Evolutionary conservation across 2,113 vertebrate species (phyloP).

Genomic region (Oxygymnocypris stewartii): DNA sequence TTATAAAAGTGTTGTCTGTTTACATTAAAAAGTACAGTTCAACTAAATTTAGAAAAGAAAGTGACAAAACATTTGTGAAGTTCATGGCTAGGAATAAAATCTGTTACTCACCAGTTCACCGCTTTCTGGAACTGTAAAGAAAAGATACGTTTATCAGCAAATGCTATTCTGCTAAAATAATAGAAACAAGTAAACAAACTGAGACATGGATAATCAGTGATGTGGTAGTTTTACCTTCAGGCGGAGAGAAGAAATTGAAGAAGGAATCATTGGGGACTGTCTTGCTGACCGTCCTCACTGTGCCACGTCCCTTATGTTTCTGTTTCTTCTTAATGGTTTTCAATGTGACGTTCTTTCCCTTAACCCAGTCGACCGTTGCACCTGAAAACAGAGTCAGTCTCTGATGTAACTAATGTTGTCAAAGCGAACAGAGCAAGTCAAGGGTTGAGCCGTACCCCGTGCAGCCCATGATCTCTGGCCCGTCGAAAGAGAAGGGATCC

Average conservation of each 20-base stretch:
- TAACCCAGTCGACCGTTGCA: slow-evolving; percentile 97
- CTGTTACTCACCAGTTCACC: slow-evolving; percentile 88
- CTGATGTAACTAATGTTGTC: too few relatives aligned
- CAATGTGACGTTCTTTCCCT: slow-evolving; percentile 97
- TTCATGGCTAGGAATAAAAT: not conserved
- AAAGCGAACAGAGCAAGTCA: not conserved
- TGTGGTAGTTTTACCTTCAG: slow-evolving; percentile 79
- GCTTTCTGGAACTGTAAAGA: slow-evolving; percentile 86
- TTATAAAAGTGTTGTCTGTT: too few relatives aligned
- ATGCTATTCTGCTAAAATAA: not conserved
- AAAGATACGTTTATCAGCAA: not conserved
- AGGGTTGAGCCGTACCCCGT: slow-evolving; percentile 83
- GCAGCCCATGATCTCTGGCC: slow-evolving; percentile 97
- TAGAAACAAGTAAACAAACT: not conserved
- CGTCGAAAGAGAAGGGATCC: slow-evolving; percentile 97
- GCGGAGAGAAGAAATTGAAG: slow-evolving; percentile 98
- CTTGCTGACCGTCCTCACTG: slow-evolving; percentile 96
- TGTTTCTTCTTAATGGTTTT: slow-evolving; percentile 99
- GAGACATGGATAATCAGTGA: not conserved
- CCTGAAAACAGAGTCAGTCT: slow-evolving; percentile 66
- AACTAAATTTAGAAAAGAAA: too few relatives aligned
- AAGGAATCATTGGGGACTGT: slow-evolving; percentile 98
- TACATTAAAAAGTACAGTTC: too few relatives aligned
- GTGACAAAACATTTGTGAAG: too few relatives aligned
- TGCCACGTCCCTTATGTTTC: slow-evolving; percentile 98